phyloP scores from a whole-genome alignment of 2,797 vertebrate species.

The Hoplostethus atlanticus region DNA sequence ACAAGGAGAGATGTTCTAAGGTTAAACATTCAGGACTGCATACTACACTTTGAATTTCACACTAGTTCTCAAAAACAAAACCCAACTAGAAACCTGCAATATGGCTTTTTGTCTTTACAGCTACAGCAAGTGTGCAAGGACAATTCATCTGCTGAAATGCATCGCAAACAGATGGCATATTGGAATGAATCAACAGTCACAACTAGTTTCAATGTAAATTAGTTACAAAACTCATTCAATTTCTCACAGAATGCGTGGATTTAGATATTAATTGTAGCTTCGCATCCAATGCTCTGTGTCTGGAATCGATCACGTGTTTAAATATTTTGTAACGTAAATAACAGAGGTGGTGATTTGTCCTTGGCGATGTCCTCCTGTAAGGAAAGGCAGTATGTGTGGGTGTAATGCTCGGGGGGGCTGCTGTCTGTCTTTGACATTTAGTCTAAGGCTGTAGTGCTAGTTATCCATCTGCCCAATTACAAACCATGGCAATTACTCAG shows the following conservation, averaged over 20 bases:
- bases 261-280: neutral
- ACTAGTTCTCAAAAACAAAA: slow-evolving; percentile 30
- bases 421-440: slow-evolving; percentile 64
- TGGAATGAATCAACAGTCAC: neutral
- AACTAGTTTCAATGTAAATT: neutral
- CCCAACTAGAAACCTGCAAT: slow-evolving; percentile 8
- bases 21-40: slow-evolving; percentile 57
- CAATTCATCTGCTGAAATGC: slow-evolving; percentile 29
- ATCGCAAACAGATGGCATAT: slow-evolving; percentile 22
- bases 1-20: slow-evolving; percentile 49
- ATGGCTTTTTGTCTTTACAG: slow-evolving; percentile 17
- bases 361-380: slow-evolving; percentile 42
- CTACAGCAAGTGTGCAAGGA: slow-evolving; percentile 1
- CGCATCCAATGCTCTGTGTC: neutral
- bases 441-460: slow-evolving; percentile 49
- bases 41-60: slow-evolving; percentile 34
- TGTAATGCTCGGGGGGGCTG: slow-evolving; percentile 31
- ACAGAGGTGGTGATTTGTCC: slow-evolving; percentile 25
- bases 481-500: slow-evolving; percentile 57
- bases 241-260: neutral
- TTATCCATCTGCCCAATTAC: slow-evolving; percentile 60
- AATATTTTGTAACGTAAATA: slow-evolving; percentile 1
- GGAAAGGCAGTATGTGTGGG: slow-evolving; percentile 31
- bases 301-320: neutral
- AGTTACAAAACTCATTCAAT: too few relatives aligned